Evolutionary conservation across 2,797 vertebrate genomes (phyloP).

Genomic region (Phyllotis vaccarum): DNA sequence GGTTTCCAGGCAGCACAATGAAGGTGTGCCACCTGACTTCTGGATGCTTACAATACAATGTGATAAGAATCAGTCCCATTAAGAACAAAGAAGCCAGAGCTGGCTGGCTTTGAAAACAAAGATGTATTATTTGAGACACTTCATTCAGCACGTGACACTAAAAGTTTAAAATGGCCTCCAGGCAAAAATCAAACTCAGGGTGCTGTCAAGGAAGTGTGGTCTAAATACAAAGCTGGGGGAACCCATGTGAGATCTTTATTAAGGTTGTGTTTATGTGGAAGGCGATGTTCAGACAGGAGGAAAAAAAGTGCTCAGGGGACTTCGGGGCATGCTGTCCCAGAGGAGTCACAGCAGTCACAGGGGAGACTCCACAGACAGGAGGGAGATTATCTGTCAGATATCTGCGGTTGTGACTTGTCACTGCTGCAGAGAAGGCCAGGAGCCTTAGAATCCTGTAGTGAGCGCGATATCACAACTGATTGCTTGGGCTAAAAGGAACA

Average conservation of each 20-base stretch:
- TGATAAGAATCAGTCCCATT: background rate
- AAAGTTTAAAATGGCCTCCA: conserved; percentile 66
- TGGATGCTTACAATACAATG: background rate
- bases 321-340: background rate
- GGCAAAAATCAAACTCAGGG: conserved; percentile 53
- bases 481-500: background rate
- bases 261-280: conserved; percentile 10
- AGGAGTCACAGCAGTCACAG: background rate
- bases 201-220: background rate
- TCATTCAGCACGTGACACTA: conserved; percentile 29
- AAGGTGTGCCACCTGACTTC: background rate
- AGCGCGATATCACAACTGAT: background rate
- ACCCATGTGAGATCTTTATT: conserved; percentile 4
- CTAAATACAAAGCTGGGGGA: conserved; percentile 22
- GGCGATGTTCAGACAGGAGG: background rate
- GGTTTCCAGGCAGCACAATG: background rate
- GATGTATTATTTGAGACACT: conserved; percentile 16
- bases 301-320: background rate
- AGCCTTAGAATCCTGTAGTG: background rate
- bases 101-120: conserved; percentile 58
- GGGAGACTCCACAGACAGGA: background rate
- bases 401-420: background rate
- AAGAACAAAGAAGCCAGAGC: background rate
- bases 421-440: background rate
- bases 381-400: background rate